Base-by-base conservation (phyloP, 2,888 invertebrate genomes). In the Perizoma affinitatum region DNA sequence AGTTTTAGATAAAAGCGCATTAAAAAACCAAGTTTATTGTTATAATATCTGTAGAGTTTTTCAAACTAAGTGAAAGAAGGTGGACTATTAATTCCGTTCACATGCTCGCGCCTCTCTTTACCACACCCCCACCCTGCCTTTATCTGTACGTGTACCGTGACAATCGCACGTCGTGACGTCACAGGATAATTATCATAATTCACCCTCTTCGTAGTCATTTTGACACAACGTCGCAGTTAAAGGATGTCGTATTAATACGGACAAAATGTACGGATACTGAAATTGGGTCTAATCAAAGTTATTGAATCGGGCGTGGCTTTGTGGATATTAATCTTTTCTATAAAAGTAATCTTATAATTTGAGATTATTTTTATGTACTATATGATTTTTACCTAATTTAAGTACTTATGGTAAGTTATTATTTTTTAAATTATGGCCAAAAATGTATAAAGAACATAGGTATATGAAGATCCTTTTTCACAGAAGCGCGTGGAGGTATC, bases 141-240 rank as follows among this genome's bases (percentile, higher is more conserved):
- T 49, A 51, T 54, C 59, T 58, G 43, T 46, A 57, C 52, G 57
- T 52, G 60, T 52, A 51, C 49, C 40, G 58, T 44, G 54, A 49
- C 61, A 56, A 43, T 33, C 67, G 52, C 54, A 58, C 54, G 60
- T 56, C 66, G 40, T 58, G 45, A 53, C 48, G 59, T 68, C 65
- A 65, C 59, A 51, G 33, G 63, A 63, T 68, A 67, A 69, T 67
- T 68, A 68, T 69, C 69, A 67, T 65, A 66, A 67, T 54, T 65
- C 62, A 62, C 63, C 52, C 51, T 44, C 51, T 43, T 48, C 10
- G 38, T 46, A 49, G 49, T 48, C 6, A 38, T 48, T 55, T 40
- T 57, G 56, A 57, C 59, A 58, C 44, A 55, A n/a, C 48, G 42
- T n/a, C n/a, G 42, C 10, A 7, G 7, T 7, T 40, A 8, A 40